phyloP scores from a whole-genome alignment of 2,797 vertebrate genomes.

The Acridotheres tristis region DNA sequence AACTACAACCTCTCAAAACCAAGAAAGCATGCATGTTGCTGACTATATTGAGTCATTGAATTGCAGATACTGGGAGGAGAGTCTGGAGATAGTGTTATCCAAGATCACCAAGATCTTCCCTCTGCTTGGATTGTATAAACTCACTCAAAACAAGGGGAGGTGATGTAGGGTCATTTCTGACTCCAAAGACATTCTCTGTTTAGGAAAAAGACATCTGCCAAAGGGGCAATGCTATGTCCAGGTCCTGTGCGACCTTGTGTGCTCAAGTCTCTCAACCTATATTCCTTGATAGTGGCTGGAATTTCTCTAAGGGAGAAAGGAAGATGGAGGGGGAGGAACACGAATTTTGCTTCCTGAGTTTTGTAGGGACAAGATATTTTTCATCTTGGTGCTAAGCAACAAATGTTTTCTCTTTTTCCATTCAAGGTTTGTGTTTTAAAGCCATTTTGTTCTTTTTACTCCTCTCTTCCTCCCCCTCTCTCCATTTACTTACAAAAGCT shows the following conservation, averaged over 20 bases:
- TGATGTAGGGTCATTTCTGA: neutral
- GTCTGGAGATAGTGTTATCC: neutral
- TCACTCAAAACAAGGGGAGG: neutral
- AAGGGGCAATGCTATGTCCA: neutral
- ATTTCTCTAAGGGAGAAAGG: neutral
- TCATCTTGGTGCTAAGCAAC: conserved; percentile 34
- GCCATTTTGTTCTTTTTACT: neutral
- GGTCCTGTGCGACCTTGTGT: neutral
- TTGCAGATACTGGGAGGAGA: neutral
- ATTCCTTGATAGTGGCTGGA: neutral
- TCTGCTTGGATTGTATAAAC: neutral
- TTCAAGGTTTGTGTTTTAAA: conserved; percentile 42
- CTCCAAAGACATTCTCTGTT: neutral
- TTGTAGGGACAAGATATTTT: neutral
- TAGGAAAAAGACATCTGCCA: neutral
- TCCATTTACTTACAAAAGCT: conserved; percentile 70
- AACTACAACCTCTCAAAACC: neutral
- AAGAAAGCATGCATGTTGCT: fast-evolving
- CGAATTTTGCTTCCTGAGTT: neutral
- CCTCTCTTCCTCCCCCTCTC: conserved; percentile 42
- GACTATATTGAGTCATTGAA: neutral
- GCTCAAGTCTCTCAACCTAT: neutral
- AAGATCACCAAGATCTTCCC: neutral
- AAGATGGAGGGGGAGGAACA: neutral
- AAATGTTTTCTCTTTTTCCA: neutral